Evolutionary conservation across 2,113 vertebrate species (phyloP).

Genomic region (Tachuris rubrigastra): DNA sequence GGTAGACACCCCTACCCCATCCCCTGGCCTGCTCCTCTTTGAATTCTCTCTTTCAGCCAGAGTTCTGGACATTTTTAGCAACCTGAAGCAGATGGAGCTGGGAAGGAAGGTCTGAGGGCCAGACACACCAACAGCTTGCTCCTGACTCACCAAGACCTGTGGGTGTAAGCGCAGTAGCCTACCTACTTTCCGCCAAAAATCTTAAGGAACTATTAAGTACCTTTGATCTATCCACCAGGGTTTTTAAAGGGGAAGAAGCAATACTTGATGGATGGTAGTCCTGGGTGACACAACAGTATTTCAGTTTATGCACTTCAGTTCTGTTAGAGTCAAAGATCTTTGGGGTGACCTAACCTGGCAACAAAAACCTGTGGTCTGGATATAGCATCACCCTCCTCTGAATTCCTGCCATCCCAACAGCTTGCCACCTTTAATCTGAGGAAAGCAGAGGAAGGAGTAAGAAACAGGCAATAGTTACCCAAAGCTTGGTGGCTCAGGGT

Average conservation of each 20-base stretch:
- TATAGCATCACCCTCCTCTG: not conserved
- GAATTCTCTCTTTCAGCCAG: not conserved
- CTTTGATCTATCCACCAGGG: not conserved
- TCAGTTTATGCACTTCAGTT: not conserved
- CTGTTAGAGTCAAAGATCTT: not conserved
- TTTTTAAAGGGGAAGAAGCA: not conserved
- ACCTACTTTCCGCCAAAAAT: not conserved
- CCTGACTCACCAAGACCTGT: not conserved
- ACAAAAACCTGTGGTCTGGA: not conserved
- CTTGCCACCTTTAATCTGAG: not conserved
- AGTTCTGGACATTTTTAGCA: not conserved
- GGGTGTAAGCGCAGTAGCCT: not conserved
- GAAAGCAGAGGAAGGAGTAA: not conserved
- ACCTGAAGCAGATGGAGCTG: not conserved
- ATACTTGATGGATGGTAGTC: not conserved
- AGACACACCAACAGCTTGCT: not conserved
- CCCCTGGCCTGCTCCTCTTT: not conserved
- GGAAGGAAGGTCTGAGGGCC: not conserved
- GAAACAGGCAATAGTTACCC: not conserved
- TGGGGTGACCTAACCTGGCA: not conserved
- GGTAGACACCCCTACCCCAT: not conserved
- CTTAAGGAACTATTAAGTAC: not conserved
- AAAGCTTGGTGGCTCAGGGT: not conserved
- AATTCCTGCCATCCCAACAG: not conserved
- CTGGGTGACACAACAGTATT: not conserved